Evolutionary conservation across 2,113 vertebrate genomes (phyloP).

Genomic region (Camarhynchus parvulus): DNA sequence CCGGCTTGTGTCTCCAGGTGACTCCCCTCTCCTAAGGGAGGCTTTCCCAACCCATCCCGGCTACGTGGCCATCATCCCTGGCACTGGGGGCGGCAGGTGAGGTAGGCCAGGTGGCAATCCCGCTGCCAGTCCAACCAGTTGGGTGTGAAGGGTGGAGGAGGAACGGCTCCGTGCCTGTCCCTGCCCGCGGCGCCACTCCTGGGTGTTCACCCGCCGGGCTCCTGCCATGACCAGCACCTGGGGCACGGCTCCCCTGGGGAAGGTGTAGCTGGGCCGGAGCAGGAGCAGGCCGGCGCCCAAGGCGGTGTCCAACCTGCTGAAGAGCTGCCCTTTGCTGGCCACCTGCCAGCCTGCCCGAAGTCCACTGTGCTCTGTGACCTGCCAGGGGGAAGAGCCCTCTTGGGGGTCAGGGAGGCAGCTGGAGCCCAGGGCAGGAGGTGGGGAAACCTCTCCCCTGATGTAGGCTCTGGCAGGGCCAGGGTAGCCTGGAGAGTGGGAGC

Average conservation of each 20-base stretch:
- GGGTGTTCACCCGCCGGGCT: background rate
- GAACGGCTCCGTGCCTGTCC: background rate
- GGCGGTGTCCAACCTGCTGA: background rate
- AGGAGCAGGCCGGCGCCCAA: accelerated
- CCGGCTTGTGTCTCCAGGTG: background rate
- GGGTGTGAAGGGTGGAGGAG: background rate
- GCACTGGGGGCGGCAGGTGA: background rate
- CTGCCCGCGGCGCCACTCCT: background rate
- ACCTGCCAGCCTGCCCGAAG: background rate
- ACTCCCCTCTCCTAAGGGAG: background rate
- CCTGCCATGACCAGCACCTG: background rate
- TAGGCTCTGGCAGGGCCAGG: no score
- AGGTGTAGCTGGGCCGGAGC: background rate
- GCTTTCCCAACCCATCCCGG: background rate
- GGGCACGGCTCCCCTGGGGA: accelerated
- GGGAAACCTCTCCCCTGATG: background rate
- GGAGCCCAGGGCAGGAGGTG: accelerated
- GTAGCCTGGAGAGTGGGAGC: background rate
- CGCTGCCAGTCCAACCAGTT: background rate
- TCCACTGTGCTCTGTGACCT: background rate
- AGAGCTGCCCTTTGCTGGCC: background rate
- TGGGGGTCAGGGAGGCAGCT: no score
- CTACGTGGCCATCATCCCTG: background rate
- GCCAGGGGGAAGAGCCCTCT: background rate
- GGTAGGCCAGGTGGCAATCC: background rate